Evolutionary conservation across 1,140 invertebrate genomes (phyloP), one percentile per base, ranked within the genome.

Genomic region (Lucilia sericata): DNA sequence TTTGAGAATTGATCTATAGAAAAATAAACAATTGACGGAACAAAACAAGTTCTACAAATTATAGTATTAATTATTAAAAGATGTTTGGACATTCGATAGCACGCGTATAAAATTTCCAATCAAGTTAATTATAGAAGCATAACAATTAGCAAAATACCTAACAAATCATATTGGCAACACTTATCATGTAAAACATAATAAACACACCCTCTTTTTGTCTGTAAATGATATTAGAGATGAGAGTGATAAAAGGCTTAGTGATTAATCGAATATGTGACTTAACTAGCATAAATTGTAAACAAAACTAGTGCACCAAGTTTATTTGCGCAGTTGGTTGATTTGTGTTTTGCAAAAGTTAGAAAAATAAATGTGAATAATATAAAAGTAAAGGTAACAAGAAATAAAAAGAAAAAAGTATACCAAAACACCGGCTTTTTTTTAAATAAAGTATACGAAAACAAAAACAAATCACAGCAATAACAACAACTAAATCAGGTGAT

Each of bases 401-500:
- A 70, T 21, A 21, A 25, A 70, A 70, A 70, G 17, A 25, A 47
- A 30, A 83, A 42, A 42, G 10, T 5, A 42, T 42, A 42, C 42
- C 2, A 42, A 7, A 82, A 82, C 36, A 82, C 21, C n/a, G 36
- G 47, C 36, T 9, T 65, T 49, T 2, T 30, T 30, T 2, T 5
- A 55, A 83, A 74, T 49, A 82, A 60, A 42, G 12, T 12, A 55
- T 70, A 70, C 19, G 14, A 74, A 49, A 47, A 51, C 10, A 8
- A 74, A 30, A 83, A 36, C 14, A 17, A 36, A 36, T 4, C 36
- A 70, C 65, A 83, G 70, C 10, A 34, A 51, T 21, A 49, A 75
- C 30, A 34, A 51, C 12, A 49, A 75, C 30, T 42, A 36, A 30
- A 19, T 10, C 88, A 87, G 86, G 87, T 88, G 87, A 84, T 84